These are phyloP conservation scores for Intellagama lesueurii DNA, from an alignment of 2,797 vertebrate species.

Conservation along the genomic window DNA sequence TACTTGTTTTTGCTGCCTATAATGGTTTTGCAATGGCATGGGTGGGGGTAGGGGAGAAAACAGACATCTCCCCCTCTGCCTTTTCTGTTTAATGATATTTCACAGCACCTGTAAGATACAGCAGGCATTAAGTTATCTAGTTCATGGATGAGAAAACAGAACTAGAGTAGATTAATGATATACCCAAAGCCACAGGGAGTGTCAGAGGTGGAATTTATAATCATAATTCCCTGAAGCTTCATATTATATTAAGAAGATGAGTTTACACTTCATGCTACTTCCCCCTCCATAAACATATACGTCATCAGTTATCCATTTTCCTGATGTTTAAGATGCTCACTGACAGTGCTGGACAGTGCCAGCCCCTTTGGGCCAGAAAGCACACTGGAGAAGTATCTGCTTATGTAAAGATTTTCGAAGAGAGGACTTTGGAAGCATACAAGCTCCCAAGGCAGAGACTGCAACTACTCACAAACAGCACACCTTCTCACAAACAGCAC, in stretches of 20 bases:
- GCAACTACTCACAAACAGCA: neutral
- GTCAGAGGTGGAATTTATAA: slow-evolving; percentile 6
- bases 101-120: neutral
- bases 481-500: neutral
- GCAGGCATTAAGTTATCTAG: slow-evolving; percentile 14
- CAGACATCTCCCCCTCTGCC: neutral
- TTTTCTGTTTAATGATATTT: neutral
- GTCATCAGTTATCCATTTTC: neutral
- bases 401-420: neutral
- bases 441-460: neutral
- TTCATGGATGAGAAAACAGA: slow-evolving; percentile 29
- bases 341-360: neutral
- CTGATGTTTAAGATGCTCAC: neutral
- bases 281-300: neutral
- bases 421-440: neutral
- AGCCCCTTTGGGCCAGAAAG: neutral
- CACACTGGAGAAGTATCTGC: neutral
- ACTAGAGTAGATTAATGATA: slow-evolving; percentile 30
- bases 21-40: neutral
- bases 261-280: slow-evolving; percentile 24
- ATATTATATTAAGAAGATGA: slow-evolving; percentile 7
- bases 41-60: neutral
- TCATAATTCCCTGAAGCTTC: slow-evolving; percentile 1
- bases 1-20: neutral
- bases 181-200: neutral